These are phyloP conservation scores for Pseudococcus jackbeardsleyi DNA, from an alignment of 2,888 invertebrate genomes.

Conservation along the genomic window DNA sequence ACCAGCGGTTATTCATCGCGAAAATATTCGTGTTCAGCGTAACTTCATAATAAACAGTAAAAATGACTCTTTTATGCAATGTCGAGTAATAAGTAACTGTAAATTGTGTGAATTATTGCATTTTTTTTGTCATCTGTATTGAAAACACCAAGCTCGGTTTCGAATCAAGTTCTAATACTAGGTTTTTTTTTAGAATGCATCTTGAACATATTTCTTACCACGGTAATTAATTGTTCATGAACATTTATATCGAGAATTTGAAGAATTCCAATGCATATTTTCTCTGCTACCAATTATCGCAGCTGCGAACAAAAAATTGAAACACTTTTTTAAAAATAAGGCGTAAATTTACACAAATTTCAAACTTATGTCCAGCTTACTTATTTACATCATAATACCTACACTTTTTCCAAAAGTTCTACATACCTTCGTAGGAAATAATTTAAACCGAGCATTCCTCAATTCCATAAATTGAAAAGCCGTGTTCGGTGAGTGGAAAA, in stretches of 20 bases:
- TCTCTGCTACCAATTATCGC: too few species aligned
- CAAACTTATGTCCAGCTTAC: background rate
- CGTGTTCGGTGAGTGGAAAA: conserved; percentile 15
- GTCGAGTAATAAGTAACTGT: background rate
- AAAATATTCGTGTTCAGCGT: background rate
- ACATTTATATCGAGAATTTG: background rate
- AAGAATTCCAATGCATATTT: too few species aligned
- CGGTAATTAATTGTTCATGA: background rate
- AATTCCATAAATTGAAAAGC: conserved; percentile 24
- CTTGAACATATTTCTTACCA: background rate
- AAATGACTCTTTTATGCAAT: conserved; percentile 9
- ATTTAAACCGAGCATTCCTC: background rate
- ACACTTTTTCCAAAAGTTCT: background rate
- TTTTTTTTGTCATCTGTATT: background rate
- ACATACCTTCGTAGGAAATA: background rate
- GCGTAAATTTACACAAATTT: background rate
- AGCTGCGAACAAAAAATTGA: too few species aligned
- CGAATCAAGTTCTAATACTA: background rate
- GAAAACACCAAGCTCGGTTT: background rate
- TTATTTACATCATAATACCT: background rate
- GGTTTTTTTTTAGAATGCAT: background rate
- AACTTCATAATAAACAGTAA: background rate
- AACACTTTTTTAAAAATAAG: too few species aligned
- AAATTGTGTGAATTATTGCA: conserved; percentile 11
- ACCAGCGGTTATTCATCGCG: background rate